Percentiles rank a stretch among this genome's conserved stretches.
Evolutionary conservation across 2,797 vertebrate genomes (phyloP).

Genomic region (Cyprinodon diabolis): DNA sequence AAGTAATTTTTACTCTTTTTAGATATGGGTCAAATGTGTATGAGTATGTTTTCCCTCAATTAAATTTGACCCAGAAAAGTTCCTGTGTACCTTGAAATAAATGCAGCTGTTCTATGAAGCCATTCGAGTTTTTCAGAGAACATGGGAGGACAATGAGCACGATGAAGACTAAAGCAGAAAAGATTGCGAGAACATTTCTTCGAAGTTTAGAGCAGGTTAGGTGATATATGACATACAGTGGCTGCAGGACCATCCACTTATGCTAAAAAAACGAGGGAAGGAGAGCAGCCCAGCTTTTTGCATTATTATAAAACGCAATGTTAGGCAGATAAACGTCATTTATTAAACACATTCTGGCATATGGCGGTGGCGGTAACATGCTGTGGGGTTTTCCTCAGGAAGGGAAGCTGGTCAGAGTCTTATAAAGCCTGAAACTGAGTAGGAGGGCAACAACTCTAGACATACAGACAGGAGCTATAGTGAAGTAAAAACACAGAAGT

Average conservation of each 20-base stretch:
- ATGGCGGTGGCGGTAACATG: not conserved
- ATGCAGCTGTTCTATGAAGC: not conserved
- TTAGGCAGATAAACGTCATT: not conserved
- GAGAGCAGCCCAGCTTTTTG: not conserved
- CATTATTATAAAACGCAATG: not conserved
- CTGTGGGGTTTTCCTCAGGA: not conserved
- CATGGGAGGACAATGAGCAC: not conserved
- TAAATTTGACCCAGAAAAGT: too few species aligned
- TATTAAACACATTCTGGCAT: not conserved
- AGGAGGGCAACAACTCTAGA: not conserved
- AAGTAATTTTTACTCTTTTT: too few species aligned
- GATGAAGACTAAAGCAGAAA: not conserved
- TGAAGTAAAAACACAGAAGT: not conserved
- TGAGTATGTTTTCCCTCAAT: too few species aligned
- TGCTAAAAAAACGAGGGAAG: too few species aligned
- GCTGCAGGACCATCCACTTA: not conserved
- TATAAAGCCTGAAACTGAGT: not conserved
- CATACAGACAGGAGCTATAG: not conserved
- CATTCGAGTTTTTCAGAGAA: not conserved
- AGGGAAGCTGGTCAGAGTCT: not conserved
- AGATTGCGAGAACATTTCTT: not conserved
- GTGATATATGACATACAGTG: not conserved
- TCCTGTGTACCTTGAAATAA: not conserved
- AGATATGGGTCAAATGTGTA: too few species aligned
- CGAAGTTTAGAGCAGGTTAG: not conserved